phyloP scores from a whole-genome alignment of 2,797 vertebrate species.

The Enteromius afrohamiltoni region DNA sequence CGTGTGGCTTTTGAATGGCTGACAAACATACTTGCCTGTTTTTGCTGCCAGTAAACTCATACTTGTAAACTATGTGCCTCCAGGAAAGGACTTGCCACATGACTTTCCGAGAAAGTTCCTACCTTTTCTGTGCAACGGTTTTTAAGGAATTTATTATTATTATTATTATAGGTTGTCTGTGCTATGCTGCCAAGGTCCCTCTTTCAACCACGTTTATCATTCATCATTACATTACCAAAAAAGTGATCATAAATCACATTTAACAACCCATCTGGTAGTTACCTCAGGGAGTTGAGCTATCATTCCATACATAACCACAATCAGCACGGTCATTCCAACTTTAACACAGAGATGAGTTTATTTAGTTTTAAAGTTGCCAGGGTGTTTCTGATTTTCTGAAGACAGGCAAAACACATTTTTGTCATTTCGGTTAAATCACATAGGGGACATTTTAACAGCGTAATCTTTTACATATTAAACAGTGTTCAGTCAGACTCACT shows the following conservation, averaged over 20 bases:
- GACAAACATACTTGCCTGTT: background rate
- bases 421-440: slow-evolving; percentile 18
- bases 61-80: background rate
- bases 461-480: slow-evolving; percentile 24
- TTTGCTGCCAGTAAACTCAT: background rate
- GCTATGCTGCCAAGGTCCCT: background rate
- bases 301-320: background rate
- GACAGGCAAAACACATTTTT: background rate
- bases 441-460: background rate
- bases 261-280: background rate
- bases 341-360: slow-evolving; percentile 19
- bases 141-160: background rate
- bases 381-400: slow-evolving; percentile 22
- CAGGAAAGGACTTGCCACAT: background rate
- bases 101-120: background rate
- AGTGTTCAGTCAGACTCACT: background rate
- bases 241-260: background rate
- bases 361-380: slow-evolving; percentile 12
- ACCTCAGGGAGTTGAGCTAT: background rate
- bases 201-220: background rate
- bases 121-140: background rate
- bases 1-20: background rate
- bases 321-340: background rate
- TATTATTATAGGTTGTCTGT: background rate
- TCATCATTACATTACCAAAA: background rate